Evolutionary conservation across 1,140 invertebrate species (phyloP).

Genomic region (Oreohelix idahoensis): DNA sequence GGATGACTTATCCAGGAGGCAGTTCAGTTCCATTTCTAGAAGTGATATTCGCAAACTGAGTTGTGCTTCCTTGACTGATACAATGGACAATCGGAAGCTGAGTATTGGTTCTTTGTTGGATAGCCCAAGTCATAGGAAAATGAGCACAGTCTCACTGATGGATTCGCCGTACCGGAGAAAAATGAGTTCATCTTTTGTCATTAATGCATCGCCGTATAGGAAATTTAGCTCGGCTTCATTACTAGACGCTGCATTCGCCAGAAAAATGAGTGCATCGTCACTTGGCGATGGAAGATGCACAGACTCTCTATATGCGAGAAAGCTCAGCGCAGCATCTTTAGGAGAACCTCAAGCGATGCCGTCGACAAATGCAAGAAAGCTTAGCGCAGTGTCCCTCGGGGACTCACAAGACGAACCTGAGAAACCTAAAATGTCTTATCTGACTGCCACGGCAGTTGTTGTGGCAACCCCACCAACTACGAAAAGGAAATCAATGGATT

Average conservation of each 20-base stretch:
- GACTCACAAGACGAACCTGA: constrained; percentile 9
- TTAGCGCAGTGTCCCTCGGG: background rate
- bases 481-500: constrained; percentile 16
- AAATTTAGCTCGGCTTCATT: constrained; percentile 34
- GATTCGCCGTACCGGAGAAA: constrained; percentile 31
- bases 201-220: constrained; percentile 1
- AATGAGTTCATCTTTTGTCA: constrained; percentile 26
- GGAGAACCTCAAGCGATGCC: background rate
- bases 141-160: constrained; percentile 25
- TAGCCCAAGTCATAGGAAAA: background rate
- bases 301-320: background rate
- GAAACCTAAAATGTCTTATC: constrained; percentile 21
- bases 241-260: constrained; percentile 3
- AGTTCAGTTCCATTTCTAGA: constrained; percentile 24
- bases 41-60: constrained; percentile 39
- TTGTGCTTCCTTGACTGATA: constrained; percentile 22
- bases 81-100: background rate
- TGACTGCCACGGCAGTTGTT: background rate
- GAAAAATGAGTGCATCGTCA: constrained; percentile 12
- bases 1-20: constrained; percentile 10
- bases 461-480: constrained; percentile 20
- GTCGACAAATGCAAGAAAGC: background rate
- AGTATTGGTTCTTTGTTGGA: constrained; percentile 5
- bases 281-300: background rate
- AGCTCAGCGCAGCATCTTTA: constrained; percentile 13